These are phyloP conservation scores for Sylvietta virens DNA, from an alignment of 2,113 vertebrate genomes.

Conservation along the genomic window DNA sequence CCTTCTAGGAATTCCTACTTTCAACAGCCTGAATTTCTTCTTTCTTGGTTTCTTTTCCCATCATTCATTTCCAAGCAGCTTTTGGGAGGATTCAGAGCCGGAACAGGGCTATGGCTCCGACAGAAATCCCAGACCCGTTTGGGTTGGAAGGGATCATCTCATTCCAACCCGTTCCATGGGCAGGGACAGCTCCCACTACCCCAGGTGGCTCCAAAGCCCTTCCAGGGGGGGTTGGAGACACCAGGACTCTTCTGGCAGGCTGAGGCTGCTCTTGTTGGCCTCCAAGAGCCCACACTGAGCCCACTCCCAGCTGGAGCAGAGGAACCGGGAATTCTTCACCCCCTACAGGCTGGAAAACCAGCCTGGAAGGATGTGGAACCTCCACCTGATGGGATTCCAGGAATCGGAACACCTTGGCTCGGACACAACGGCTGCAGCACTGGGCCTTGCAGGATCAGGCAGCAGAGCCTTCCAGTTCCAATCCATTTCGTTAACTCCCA, in stretches of 20 bases:
- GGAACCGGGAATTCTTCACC: not conserved
- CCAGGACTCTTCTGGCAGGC: not conserved
- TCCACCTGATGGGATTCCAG: not conserved
- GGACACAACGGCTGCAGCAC: not conserved
- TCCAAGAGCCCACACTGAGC: not conserved
- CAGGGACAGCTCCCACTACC: not conserved
- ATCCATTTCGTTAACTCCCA: not conserved
- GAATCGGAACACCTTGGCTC: not conserved
- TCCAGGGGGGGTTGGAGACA: not conserved
- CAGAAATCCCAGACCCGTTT: not conserved
- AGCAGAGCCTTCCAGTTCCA: not conserved
- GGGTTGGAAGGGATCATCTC: too few species aligned
- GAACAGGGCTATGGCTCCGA: not conserved
- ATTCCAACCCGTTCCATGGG: not conserved
- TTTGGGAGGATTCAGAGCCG: not conserved
- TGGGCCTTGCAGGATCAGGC: not conserved
- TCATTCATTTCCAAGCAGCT: not conserved
- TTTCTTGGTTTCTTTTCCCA: not conserved
- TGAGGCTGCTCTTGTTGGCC: not conserved
- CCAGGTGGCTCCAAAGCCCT: not conserved
- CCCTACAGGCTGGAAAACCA: not conserved
- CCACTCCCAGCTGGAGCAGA: not conserved
- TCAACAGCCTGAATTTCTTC: not conserved
- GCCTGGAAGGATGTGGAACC: not conserved
- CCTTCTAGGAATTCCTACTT: not conserved